Evolutionary conservation across 2,113 vertebrate genomes (phyloP), one percentile per base, ranked within the genome.

Genomic region (Nycticryphes semicollaris): DNA sequence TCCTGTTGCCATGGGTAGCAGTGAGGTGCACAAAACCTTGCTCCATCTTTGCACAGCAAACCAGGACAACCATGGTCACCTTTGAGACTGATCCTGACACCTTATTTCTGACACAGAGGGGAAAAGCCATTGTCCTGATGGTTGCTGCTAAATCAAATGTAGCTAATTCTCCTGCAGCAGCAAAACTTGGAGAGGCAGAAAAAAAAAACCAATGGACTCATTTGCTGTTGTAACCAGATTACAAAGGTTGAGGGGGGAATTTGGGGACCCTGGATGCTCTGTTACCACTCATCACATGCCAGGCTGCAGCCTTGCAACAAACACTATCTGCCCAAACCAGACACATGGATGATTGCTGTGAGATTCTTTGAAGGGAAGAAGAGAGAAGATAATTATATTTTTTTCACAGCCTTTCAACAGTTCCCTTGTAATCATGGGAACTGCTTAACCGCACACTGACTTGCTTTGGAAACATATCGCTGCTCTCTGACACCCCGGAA

Each of bases 211-310:
- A 39, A 1, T 3, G 22, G 41, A 28, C 59, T 76, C n/a, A 23
- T 66, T 50, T 82, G 16, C 2, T 2, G 27, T 53, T 60, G 41
- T 33, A 56, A 50, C 12, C 37, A 39, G 35, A 30, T 28, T 67
- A 43, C 23, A 27, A 43, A 62, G 19, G 16, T 31, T n/a, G 21
- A 51, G 48, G 41, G 72, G 72, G 62, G 47, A 60, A 41, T 67
- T 13, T 48, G 23, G 27, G 60, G 27, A 11, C 22, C 17, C 54
- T 35, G 41, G 59, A 7, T 62, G 35, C 22, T 78, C 83, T 13
- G 3, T 27, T 72, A 23, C 30, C 12, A 51, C 12, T 54, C 2
- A 0, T 41, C 1, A 1, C 3, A 1, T 0, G 0, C 31, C 0
- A 1, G 28, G 41, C 41, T 56, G 33, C 30, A 39, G 35, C 47